Evolutionary conservation across 2,113 vertebrate species (phyloP).

Genomic region (Sorex fumeus): DNA sequence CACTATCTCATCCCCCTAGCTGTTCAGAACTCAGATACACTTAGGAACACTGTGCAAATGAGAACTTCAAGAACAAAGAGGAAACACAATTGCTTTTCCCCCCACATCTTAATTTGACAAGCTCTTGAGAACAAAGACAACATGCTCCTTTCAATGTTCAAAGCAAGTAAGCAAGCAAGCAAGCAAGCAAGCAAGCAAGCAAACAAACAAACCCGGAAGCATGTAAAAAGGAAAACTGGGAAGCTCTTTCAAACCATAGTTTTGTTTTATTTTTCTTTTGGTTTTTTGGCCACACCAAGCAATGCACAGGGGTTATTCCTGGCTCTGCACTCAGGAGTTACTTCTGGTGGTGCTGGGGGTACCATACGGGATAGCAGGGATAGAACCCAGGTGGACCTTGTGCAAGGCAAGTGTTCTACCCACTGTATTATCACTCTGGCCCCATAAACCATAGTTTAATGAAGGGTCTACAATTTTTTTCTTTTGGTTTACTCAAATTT

Average conservation of each 20-base stretch:
- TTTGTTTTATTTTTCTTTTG: slow-evolving; percentile 61
- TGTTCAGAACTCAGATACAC: neutral
- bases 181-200: too few species aligned
- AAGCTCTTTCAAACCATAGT: slow-evolving; percentile 15
- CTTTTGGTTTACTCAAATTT: slow-evolving; percentile 64
- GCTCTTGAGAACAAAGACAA: slow-evolving; percentile 35
- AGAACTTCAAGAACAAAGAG: slow-evolving; percentile 17
- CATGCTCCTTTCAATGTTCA: slow-evolving; percentile 38
- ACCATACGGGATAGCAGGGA: too few species aligned
- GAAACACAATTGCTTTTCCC: neutral
- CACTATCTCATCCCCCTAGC: too few species aligned
- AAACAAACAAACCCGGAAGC: neutral
- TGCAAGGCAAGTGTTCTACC: too few species aligned
- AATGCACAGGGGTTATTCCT: too few species aligned
- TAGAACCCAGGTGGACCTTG: too few species aligned
- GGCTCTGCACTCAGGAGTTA: too few species aligned
- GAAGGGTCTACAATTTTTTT: slow-evolving; percentile 57
- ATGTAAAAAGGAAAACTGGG: slow-evolving; percentile 46
- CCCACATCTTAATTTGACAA: neutral
- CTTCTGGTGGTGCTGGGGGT: too few species aligned
- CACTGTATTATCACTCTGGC: too few species aligned
- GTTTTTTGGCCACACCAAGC: neutral
- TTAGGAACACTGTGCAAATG: slow-evolving; percentile 19
- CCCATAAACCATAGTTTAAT: too few species aligned
- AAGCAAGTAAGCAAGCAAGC: neutral